Base-by-base conservation (phyloP, 2,888 invertebrate species). In the Aporophyla lueneburgensis region DNA sequence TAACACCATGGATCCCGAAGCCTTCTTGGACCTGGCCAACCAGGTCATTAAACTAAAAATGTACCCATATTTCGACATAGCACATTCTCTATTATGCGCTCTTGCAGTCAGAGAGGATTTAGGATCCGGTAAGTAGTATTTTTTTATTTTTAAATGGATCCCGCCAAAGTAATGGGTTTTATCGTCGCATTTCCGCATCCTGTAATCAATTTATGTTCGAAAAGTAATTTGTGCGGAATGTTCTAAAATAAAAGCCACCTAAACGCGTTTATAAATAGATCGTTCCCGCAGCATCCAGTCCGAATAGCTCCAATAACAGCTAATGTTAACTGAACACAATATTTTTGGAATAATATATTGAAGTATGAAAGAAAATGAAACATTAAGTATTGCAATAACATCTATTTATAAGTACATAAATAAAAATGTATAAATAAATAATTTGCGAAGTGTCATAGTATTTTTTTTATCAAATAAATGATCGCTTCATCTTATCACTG, bases 51-150 rank as follows among this genome's bases (percentile, higher is more conserved):
- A 99, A 96, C 97, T 99, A 89, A 99, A 99, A 97, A 99, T 99
- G 99, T 99, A 98, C 94, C 99, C 99, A 74, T 99, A 99, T 97
- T 99, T 99, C 96, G 99, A 99, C 95, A 98, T 99, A 91, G 99
- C 99, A 89, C 99, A 99, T 97, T 99, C 99, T 95, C 97, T 99
- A 91, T 97, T 99, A 89, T 99, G 99, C 97, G 99, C 99, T 92
- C 97, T 99, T 90, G 98, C 99, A 91, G 99, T 99, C 87, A 97
- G 99, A 92, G 99, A 99, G 95, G 99, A 99, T 97, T 97, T 99
- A 92, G 99, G 99, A 91, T 97, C 98, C 94, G 99, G 99, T 98
- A 97, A 97, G 97, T 96, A 83, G 78, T 87, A 86, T 86, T 86
- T 80, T 72, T 82, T 86, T 84, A 85, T 83, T 88, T 92, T 93